Evolutionary conservation across 2,113 vertebrate species (phyloP), one percentile per base, ranked within the genome.

Genomic region (Scomber japonicus): DNA sequence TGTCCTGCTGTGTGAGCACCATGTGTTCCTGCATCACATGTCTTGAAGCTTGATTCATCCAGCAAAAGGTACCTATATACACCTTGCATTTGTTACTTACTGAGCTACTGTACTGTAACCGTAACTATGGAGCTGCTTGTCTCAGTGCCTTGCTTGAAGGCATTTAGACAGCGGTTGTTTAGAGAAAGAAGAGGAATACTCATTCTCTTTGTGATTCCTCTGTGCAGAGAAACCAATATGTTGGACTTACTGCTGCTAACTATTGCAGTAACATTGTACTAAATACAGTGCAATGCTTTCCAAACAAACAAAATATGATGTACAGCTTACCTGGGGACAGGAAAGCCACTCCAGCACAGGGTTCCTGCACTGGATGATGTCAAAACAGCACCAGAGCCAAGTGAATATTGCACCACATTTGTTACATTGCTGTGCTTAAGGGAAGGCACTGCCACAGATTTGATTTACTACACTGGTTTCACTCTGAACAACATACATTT

Each of bases 291-390:
- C 81, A 90, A 89, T 89, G 49, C 49, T 76, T 61, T 87, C 68
- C 49, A 49, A 56, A 67, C 59, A 74, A 82, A 85, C 85, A 82
- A 76, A 78, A 90, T 57, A 90, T 91, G 90, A 93, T 86, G 49
- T 87, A 91, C 59, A 83, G 78, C 78, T 86, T 51, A 89, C 84
- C 90, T 71, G 84, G 75, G 88, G 84, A 84, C 83, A 92, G 73
- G 78, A 85, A 86, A 83, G 69, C 61, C 78, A 57, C 71, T 50
- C 21, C 40, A 54, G 35, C 21, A 68, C 67, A 59, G 53, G 7
- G 10, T 65, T 72, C 83, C 59, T 87, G 71, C 69, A 69, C 79
- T 68, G 64, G 44, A 56, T 76, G 56, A 83, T 67, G 69, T 71
- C 46, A 65, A 82, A 87, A 87, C 75, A 84, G 44, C 60, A 78